Base-by-base conservation (phyloP, 2,113 vertebrate genomes). In the Saimiri boliviensis region DNA sequence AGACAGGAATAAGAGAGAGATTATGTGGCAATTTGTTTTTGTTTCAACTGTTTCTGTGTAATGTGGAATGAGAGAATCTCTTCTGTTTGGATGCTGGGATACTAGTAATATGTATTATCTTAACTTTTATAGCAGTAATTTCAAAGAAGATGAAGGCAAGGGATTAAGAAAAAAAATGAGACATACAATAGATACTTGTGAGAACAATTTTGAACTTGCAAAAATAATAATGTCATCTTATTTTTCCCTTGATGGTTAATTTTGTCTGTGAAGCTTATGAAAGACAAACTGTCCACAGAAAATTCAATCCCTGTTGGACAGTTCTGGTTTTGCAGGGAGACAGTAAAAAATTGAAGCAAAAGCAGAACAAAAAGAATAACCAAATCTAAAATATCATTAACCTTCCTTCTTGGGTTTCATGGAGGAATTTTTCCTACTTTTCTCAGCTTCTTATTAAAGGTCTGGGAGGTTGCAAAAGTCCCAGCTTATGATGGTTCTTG, bases 341-440 rank as follows among this genome's bases (percentile, higher is more conserved):
- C 7, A 37, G 5, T 77, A 66, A 74, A 63, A 79, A 86, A 54
- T 45, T 68, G 45, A 87, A 86, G 66, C 23, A 66, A 77, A 63
- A 63, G 40, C 8, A 93, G 19, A 68, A 80, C 13, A 87, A 94
- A 97, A 93, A 79, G 86, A 93, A 93, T 86, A 82, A 49, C 45
- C 20, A 84, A 86, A 83, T 70, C 16, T 58, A 84, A 86, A 56
- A 56, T 91, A 32, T 68, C 73, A 52, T 11, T 77, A n/a, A 83
- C 23, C 37, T 91, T 93, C 25, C 37, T 81, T 82, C 63, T 49
- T 86, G 35, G 20, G 6, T 85, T 93, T 93, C 32, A 84, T 81
- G 58, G 81, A 47, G 19, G 60, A 74, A 47, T 0, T 4, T 30
- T 54, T 45, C 30, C 19, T 86, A 10, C 37, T 30, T 84, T 45